Conservation (phyloP, 2,797 vertebrate species). For the Tokudaia tokunoshimensis region DNA sequence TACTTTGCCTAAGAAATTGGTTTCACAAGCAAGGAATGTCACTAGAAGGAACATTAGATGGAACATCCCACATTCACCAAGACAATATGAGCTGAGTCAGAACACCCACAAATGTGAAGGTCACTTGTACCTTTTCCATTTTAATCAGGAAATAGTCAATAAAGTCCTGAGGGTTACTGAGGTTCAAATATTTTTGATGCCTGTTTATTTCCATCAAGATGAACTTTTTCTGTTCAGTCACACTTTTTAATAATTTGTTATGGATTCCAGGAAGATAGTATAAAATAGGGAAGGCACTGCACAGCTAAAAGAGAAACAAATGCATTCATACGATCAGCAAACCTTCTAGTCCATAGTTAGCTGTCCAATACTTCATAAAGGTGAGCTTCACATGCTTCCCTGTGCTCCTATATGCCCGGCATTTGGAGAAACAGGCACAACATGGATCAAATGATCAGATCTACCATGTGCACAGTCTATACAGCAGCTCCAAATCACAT, state of each 20-base stretch:
- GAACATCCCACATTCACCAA: background rate
- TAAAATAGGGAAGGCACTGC: constrained; percentile 40
- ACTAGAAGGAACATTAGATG: background rate
- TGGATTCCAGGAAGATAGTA: constrained; percentile 60
- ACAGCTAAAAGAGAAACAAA: constrained; percentile 70
- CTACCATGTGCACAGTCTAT: background rate
- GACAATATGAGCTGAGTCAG: background rate
- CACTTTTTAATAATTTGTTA: background rate
- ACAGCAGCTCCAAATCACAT: background rate
- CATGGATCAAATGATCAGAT: background rate
- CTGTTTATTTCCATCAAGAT: constrained; percentile 56
- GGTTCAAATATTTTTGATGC: constrained; percentile 60
- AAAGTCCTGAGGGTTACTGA: constrained; percentile 64
- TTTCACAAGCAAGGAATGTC: background rate
- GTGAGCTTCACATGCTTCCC: background rate
- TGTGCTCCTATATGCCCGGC: background rate
- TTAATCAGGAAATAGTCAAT: constrained; percentile 79
- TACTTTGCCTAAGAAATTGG: background rate
- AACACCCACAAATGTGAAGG: background rate
- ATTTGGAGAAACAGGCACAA: background rate
- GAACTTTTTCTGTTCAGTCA: background rate
- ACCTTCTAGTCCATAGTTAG: background rate
- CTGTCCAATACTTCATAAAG: background rate
- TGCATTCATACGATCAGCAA: background rate
- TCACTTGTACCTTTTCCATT: constrained; percentile 77